Conservation (phyloP, 2,888 invertebrate species). For the Chymomyza fuscimana region DNA sequence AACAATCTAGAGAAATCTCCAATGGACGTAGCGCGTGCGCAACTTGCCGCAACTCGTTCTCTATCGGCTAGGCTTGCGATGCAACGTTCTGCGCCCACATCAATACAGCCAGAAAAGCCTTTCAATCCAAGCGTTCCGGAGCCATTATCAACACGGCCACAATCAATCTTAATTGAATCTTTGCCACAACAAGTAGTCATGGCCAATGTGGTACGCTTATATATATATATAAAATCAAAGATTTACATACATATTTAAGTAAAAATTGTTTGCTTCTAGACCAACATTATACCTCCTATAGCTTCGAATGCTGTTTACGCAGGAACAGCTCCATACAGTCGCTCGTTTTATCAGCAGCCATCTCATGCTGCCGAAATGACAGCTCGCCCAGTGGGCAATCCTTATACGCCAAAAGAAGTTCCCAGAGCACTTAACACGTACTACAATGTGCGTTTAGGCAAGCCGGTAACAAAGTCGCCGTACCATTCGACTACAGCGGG, state of each 20-base stretch:
- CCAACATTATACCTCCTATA: conserved; percentile 44
- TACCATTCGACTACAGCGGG: conserved; percentile 22
- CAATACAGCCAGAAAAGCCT: conserved; percentile 22
- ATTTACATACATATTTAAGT: background rate
- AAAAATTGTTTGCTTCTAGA: conserved; percentile 32
- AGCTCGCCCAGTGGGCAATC: conserved; percentile 34
- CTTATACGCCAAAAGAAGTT: conserved; percentile 43
- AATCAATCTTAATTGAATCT: conserved; percentile 30
- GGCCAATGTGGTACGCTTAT: conserved; percentile 40
- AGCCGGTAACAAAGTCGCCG: conserved; percentile 39
- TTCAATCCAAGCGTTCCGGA: conserved; percentile 36
- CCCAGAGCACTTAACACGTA: conserved; percentile 55
- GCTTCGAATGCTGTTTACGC: conserved; percentile 28
- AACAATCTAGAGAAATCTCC: conserved; percentile 54
- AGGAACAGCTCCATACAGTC: conserved; percentile 42
- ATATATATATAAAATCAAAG: background rate
- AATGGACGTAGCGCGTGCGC: conserved; percentile 63
- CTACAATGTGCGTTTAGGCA: conserved; percentile 63
- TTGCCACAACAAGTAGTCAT: conserved; percentile 33
- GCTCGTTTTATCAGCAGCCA: conserved; percentile 54
- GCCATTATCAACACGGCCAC: conserved; percentile 44
- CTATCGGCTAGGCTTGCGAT: conserved; percentile 67
- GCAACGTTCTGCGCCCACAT: conserved; percentile 49
- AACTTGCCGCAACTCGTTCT: conserved; percentile 64
- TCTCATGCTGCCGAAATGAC: conserved; percentile 5